Conservation (phyloP, 1,140 invertebrate genomes). For the Drosophila insularis region DNA sequence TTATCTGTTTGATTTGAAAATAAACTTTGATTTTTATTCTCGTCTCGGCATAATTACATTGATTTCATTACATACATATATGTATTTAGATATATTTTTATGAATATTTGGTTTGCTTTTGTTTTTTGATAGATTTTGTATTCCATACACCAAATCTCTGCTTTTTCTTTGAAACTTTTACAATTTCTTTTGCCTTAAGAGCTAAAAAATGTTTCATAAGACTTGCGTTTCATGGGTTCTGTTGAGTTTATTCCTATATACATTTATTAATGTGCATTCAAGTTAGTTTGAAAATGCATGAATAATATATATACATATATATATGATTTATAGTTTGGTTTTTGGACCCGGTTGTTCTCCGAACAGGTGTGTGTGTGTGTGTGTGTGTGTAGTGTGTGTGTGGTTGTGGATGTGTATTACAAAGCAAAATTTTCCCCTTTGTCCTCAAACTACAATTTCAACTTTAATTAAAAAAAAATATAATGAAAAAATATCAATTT, state of each 20-base stretch:
- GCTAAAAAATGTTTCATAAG: constrained; percentile 73
- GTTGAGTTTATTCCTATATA: constrained; percentile 29
- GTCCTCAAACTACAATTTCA: constrained; percentile 70
- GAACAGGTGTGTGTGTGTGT: constrained; percentile 14
- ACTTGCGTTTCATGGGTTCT: constrained; percentile 73
- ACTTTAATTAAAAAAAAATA: constrained; percentile 22
- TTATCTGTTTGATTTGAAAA: constrained; percentile 24
- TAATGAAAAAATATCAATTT: not conserved
- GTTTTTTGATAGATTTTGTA: not conserved
- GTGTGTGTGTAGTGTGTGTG: not conserved
- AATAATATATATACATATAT: not conserved
- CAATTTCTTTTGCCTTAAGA: constrained; percentile 71
- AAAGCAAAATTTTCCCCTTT: constrained; percentile 10
- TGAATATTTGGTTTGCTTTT: constrained; percentile 12
- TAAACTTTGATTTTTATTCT: constrained; percentile 40
- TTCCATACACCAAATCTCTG: not conserved
- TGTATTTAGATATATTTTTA: constrained; percentile 9
- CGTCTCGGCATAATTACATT: constrained; percentile 5
- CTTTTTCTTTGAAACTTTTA: constrained; percentile 50
- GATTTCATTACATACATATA: constrained; percentile 1
- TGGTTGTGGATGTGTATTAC: constrained; percentile 23
- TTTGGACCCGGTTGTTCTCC: constrained; percentile 12
- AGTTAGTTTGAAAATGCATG: constrained; percentile 4
- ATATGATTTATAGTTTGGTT: constrained; percentile 20
- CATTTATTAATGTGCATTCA: constrained; percentile 9